phyloP scores from a whole-genome alignment of 2,888 invertebrate species.

The Andrena camellia region DNA sequence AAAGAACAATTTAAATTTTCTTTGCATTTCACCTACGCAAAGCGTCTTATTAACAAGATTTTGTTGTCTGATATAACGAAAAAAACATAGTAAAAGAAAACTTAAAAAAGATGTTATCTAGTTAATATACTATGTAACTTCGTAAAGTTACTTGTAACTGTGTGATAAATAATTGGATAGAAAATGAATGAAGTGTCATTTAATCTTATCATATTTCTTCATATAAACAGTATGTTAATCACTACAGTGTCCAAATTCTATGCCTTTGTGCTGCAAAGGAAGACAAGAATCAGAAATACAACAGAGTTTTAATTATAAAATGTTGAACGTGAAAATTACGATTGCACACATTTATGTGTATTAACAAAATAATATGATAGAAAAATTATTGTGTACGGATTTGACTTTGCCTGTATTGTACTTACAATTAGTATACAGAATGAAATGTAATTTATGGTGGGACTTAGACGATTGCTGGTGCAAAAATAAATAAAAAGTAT shows the following conservation, averaged over 20 bases:
- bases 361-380: constrained; percentile 4
- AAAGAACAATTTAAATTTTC: background rate
- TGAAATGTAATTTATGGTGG: constrained; percentile 13
- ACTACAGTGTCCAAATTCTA: background rate
- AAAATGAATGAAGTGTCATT: constrained; percentile 1
- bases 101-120: background rate
- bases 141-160: background rate
- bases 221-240: constrained; percentile 22
- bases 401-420: too few species aligned
- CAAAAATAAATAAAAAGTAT: constrained; percentile 19
- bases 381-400: background rate
- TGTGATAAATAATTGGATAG: background rate
- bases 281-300: background rate
- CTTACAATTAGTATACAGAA: background rate
- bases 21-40: background rate
- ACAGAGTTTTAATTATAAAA: background rate
- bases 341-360: background rate
- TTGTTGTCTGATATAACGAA: background rate
- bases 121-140: background rate
- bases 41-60: background rate
- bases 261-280: background rate
- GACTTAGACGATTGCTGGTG: background rate
- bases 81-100: background rate
- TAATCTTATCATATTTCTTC: constrained; percentile 3
- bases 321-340: constrained; percentile 5